Percentiles rank a stretch among this genome's conserved stretches.
phyloP scores from a whole-genome alignment of 2,113 vertebrate species.

The Oxygymnocypris stewartii region DNA sequence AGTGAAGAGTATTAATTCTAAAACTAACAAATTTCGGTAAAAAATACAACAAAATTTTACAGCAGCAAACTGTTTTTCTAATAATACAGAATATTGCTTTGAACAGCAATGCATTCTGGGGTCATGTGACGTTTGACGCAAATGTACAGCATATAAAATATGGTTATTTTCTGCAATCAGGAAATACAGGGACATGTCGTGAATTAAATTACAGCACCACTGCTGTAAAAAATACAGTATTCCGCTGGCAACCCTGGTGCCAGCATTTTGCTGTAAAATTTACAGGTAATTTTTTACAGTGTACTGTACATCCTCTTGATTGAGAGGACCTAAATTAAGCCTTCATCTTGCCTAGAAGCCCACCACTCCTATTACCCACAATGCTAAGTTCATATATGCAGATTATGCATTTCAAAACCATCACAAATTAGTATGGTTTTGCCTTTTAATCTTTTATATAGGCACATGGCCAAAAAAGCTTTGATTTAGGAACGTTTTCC shows the following conservation, averaged over 20 bases:
- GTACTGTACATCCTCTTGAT: not conserved
- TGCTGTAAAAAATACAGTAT: too few species aligned
- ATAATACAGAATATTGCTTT: not conserved
- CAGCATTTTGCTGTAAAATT: too few species aligned
- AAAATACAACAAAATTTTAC: too few species aligned
- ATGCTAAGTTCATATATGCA: not conserved
- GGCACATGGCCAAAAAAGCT: not conserved
- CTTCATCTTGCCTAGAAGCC: not conserved
- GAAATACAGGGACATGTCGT: not conserved
- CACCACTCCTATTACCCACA: constrained; percentile 10
- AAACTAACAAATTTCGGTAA: not conserved
- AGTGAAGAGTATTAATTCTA: not conserved
- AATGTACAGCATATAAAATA: not conserved
- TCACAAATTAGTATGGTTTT: constrained; percentile 25
- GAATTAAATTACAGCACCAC: not conserved
- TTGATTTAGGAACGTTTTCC: constrained; percentile 18
- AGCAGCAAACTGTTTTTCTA: not conserved
- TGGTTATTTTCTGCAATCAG: not conserved
- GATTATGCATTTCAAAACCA: constrained; percentile 16
- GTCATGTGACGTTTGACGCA: too few species aligned
- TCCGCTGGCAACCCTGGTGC: too few species aligned
- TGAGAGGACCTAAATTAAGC: not conserved
- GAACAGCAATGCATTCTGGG: constrained; percentile 6
- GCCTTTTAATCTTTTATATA: constrained; percentile 35
- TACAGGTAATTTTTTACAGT: too few species aligned